A percentile compares a stretch with the other conserved stretches of the same genome.
These are phyloP conservation scores for Cryptosula pallasiana DNA, from an alignment of 2,888 invertebrate species.

Conservation along the genomic window DNA sequence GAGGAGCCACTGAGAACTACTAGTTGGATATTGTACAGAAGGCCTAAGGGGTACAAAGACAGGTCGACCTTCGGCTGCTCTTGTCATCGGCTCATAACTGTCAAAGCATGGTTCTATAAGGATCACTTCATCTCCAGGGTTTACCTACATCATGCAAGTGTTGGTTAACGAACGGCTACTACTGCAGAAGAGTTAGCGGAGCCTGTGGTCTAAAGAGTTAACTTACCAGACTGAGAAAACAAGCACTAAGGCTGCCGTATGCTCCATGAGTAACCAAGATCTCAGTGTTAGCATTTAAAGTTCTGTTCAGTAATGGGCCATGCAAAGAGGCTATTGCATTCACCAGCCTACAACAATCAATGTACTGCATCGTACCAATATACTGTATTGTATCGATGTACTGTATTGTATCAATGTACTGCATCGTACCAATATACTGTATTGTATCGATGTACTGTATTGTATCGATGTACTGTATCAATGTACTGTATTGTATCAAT, in stretches of 20 bases:
- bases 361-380: not conserved
- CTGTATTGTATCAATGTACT: too few relatives aligned
- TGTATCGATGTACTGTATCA: too few relatives aligned
- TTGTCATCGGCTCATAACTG: constrained; percentile 93
- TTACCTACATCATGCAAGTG: constrained; percentile 59
- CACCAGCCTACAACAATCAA: constrained; percentile 61
- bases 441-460: too few relatives aligned
- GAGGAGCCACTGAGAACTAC: constrained; percentile 81
- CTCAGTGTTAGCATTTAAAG: constrained; percentile 79
- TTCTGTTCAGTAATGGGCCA: constrained; percentile 67
- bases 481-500: not conserved
- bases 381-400: not conserved
- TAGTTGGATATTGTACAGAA: constrained; percentile 48
- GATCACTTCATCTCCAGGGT: constrained; percentile 74
- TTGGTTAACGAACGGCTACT: too few relatives aligned
- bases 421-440: too few relatives aligned
- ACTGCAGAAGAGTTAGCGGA: too few relatives aligned
- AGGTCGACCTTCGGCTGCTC: constrained; percentile 77
- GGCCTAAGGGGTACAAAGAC: constrained; percentile 80
- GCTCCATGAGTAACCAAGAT: constrained; percentile 86
- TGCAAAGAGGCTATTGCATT: constrained; percentile 78
- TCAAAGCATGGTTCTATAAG: constrained; percentile 98
- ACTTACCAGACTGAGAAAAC: constrained; percentile 71
- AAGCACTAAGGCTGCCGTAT: constrained; percentile 83
- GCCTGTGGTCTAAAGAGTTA: too few relatives aligned